Evolutionary conservation across 53 echinoderm and acorn worm species (phyloP).

Genomic region (Antedon mediterranea): DNA sequence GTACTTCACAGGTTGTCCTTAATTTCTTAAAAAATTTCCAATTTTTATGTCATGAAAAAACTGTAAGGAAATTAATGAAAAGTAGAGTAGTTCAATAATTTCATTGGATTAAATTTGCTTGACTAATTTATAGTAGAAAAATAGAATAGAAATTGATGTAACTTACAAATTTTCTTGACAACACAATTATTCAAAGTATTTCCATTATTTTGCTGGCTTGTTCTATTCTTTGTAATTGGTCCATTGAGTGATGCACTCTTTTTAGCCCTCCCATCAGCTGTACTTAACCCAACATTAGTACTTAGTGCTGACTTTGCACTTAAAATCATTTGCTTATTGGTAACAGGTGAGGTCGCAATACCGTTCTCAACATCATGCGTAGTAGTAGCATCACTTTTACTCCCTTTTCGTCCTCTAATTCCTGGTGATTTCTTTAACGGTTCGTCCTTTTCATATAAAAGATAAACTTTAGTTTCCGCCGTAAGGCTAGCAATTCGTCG

Average conservation of each 20-base stretch:
- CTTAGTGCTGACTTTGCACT: neutral
- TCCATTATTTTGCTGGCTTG: neutral
- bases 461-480: constrained; percentile 89
- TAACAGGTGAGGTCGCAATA: neutral
- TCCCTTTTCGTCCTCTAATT: neutral
- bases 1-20: too few relatives aligned
- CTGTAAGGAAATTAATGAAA: too few relatives aligned
- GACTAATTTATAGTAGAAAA: too few relatives aligned
- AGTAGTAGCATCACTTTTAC: neutral
- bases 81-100: too few relatives aligned
- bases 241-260: neutral
- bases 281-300: neutral
- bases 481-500: constrained; percentile 80
- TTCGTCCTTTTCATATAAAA: constrained; percentile 70
- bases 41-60: too few relatives aligned
- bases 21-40: too few relatives aligned
- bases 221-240: neutral
- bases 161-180: neutral
- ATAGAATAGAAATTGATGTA: too few relatives aligned
- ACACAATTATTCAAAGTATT: neutral
- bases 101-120: too few relatives aligned
- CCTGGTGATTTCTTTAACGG: neutral
- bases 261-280: neutral
- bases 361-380: neutral
- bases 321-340: neutral